Percentiles rank a stretch among this genome's conserved stretches.
Evolutionary conservation across 2,888 invertebrate genomes (phyloP).

Genomic region (Melieria crassipennis): DNA sequence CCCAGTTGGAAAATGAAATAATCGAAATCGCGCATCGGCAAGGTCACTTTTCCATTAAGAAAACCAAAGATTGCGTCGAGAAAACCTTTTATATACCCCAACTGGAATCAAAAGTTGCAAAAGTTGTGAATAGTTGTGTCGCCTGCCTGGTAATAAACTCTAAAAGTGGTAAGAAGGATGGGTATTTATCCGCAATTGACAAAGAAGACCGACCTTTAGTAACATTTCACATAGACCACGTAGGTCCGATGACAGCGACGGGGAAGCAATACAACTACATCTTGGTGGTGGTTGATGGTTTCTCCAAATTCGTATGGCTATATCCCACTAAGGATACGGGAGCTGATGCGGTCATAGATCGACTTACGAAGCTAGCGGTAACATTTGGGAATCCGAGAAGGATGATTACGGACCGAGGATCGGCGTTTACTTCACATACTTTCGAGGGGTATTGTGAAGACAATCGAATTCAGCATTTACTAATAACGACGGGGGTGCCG

Average conservation of each 20-base stretch:
- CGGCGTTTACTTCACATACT: constrained; percentile 55
- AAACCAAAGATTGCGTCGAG: constrained; percentile 45
- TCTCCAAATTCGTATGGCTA: constrained; percentile 57
- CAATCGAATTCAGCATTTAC: constrained; percentile 49
- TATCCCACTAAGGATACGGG: constrained; percentile 52
- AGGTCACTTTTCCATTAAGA: constrained; percentile 56
- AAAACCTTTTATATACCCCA: constrained; percentile 38
- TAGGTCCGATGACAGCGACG: constrained; percentile 53
- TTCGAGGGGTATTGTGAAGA: constrained; percentile 55
- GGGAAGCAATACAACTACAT: constrained; percentile 55
- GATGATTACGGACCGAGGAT: constrained; percentile 59
- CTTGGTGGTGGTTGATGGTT: constrained; percentile 53
- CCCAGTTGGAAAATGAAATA: constrained; percentile 52
- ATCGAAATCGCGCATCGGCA: constrained; percentile 55
- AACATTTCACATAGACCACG: constrained; percentile 46
- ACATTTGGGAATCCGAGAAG: constrained; percentile 46
- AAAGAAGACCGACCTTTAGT: constrained; percentile 33
- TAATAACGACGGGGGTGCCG: constrained; percentile 50
- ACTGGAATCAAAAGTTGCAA: constrained; percentile 30
- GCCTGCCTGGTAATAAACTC: constrained; percentile 35
- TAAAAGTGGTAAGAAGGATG: constrained; percentile 34
- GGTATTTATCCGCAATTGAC: constrained; percentile 32
- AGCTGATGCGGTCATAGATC: constrained; percentile 50
- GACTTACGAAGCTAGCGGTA: constrained; percentile 40
- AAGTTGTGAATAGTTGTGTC: constrained; percentile 35